Percentiles rank a stretch among this genome's conserved stretches.
Evolutionary conservation across 1,140 invertebrate species (phyloP).

Genomic region (Ladona fulva): DNA sequence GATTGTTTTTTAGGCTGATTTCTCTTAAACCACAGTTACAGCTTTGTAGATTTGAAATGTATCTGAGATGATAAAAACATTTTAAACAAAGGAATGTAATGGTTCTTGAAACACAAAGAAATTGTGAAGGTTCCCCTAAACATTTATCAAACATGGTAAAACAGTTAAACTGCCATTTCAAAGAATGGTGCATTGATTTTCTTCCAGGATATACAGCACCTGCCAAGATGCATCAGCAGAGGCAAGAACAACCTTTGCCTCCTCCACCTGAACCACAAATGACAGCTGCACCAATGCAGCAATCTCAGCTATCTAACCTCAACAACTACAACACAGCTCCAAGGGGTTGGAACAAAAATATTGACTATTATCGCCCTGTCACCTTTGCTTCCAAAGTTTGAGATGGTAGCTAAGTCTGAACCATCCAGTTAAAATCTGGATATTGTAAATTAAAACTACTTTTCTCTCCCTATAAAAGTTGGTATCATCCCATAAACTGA

Average conservation of each 20-base stretch:
- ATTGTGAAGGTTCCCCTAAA: too few relatives aligned
- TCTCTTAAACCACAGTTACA: too few relatives aligned
- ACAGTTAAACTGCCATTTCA: neutral
- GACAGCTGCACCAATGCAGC: neutral
- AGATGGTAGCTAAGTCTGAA: neutral
- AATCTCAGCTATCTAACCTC: constrained; percentile 21
- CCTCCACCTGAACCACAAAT: neutral
- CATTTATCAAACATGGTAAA: too few relatives aligned
- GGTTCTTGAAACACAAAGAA: too few relatives aligned
- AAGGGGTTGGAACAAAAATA: constrained; percentile 61
- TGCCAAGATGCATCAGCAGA: neutral
- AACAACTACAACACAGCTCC: constrained; percentile 70
- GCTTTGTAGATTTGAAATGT: too few relatives aligned
- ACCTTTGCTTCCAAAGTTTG: constrained; percentile 37
- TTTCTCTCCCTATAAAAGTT: too few relatives aligned
- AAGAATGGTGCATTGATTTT: neutral
- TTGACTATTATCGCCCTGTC: constrained; percentile 56
- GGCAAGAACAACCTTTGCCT: neutral
- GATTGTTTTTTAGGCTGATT: too few relatives aligned
- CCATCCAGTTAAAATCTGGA: too few relatives aligned
- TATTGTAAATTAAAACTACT: too few relatives aligned
- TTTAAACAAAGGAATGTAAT: too few relatives aligned
- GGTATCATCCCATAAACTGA: too few relatives aligned
- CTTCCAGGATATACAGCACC: neutral
- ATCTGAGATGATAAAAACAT: too few relatives aligned